Conservation (phyloP, 1,140 invertebrate species). For the Steinernema feltiae region DNA sequence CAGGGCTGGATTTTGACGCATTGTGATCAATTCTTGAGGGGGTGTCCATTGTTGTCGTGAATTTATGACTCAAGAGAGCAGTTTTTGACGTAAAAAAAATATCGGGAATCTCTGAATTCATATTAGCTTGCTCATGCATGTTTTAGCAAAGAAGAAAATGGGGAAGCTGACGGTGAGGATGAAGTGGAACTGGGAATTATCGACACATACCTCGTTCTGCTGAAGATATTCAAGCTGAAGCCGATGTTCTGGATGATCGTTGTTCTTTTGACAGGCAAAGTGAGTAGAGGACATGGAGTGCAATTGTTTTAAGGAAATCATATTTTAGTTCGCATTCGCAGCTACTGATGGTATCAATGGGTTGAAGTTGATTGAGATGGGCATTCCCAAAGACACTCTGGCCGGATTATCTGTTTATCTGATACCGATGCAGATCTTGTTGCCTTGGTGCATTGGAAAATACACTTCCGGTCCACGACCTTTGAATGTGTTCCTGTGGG, state of each 20-base stretch:
- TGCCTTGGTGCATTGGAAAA: conserved; percentile 79
- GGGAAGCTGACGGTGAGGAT: conserved; percentile 60
- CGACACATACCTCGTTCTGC: conserved; percentile 77
- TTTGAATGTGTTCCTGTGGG: conserved; percentile 78
- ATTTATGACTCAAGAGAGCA: background rate
- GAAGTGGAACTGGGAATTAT: conserved; percentile 65
- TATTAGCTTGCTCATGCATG: background rate
- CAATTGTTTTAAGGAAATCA: background rate
- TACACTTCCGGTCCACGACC: conserved; percentile 81
- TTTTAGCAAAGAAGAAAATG: conserved; percentile 13
- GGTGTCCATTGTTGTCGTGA: background rate
- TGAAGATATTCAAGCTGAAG: conserved; percentile 75
- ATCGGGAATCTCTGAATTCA: background rate
- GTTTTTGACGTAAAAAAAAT: conserved; percentile 7
- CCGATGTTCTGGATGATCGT: conserved; percentile 70
- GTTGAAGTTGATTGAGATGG: conserved; percentile 86
- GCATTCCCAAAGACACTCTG: conserved; percentile 87
- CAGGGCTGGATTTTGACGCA: conserved; percentile 5
- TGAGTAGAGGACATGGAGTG: conserved; percentile 58
- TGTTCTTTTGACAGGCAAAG: conserved; percentile 83
- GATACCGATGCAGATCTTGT: conserved; percentile 84
- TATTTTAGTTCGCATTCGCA: conserved; percentile 79
- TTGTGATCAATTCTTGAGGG: background rate
- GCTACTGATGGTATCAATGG: conserved; percentile 89
- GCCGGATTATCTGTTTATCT: conserved; percentile 81